Conservation (phyloP, 1,140 invertebrate species). For the Conus betulinus region DNA sequence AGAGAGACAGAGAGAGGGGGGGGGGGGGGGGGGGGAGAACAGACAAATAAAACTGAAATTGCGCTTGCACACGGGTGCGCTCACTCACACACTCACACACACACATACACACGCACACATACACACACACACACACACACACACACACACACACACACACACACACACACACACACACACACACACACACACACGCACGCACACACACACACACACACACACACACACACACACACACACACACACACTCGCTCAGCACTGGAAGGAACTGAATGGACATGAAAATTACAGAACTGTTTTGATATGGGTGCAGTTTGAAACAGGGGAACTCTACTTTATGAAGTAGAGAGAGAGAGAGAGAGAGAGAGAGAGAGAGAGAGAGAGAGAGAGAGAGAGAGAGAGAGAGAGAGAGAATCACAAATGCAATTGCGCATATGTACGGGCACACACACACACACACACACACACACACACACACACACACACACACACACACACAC, state of each 20-base stretch:
- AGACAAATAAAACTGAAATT: too few species aligned
- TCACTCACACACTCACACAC: not conserved
- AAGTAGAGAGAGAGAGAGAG: not conserved
- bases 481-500: not conserved
- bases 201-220: not conserved
- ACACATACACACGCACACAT: not conserved
- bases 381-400: not conserved
- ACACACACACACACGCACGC: not conserved
- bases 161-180: not conserved
- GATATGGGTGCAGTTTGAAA: not conserved
- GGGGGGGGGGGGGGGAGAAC: too few species aligned
- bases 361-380: not conserved
- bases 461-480: not conserved
- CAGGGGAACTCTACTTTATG: not conserved
- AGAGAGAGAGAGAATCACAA: not conserved
- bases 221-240: not conserved
- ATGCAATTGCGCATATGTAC: not conserved
- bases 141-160: not conserved
- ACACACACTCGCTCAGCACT: not conserved
- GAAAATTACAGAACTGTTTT: not conserved
- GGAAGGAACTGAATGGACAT: not conserved
- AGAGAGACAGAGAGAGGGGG: too few species aligned
- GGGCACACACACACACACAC: not conserved
- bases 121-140: not conserved
- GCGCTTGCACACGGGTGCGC: not conserved